phyloP scores from a whole-genome alignment of 2,113 vertebrate species.

The Lophius piscatorius region DNA sequence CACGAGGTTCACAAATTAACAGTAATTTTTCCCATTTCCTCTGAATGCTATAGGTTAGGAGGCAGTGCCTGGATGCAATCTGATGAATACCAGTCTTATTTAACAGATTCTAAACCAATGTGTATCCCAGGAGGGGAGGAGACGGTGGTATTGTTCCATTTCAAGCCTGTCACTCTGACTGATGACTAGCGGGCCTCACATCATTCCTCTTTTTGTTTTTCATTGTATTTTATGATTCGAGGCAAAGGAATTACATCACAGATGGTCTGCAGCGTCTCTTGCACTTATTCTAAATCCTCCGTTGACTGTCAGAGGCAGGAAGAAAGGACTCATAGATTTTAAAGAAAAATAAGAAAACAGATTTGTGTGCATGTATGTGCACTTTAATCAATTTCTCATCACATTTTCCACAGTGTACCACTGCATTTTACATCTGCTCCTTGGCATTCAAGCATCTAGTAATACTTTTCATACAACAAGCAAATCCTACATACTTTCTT shows the following conservation, averaged over 20 bases:
- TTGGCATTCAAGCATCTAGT: slow-evolving; percentile 15
- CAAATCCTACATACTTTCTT: slow-evolving; percentile 22
- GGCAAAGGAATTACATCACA: slow-evolving; percentile 65
- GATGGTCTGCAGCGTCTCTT: slow-evolving; percentile 36
- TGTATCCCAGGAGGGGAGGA: slow-evolving; percentile 68
- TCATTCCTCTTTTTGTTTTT: slow-evolving; percentile 64
- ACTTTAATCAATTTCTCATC: slow-evolving; percentile 13
- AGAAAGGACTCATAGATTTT: slow-evolving; percentile 4
- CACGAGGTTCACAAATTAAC: slow-evolving; percentile 39
- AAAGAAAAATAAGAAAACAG: slow-evolving; percentile 4
- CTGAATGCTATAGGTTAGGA: slow-evolving; percentile 58
- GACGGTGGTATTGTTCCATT: slow-evolving; percentile 73
- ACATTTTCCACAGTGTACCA: slow-evolving; percentile 13
- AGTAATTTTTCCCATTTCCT: slow-evolving; percentile 50
- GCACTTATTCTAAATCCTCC: slow-evolving; percentile 58
- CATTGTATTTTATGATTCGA: slow-evolving; percentile 74
- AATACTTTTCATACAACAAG: slow-evolving; percentile 18
- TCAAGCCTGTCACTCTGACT: slow-evolving; percentile 76
- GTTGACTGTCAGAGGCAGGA: slow-evolving; percentile 44
- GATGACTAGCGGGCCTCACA: slow-evolving; percentile 69
- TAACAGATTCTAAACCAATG: slow-evolving; percentile 67
- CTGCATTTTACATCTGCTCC: slow-evolving; percentile 2
- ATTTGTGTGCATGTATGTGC: neutral
- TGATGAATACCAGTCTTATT: slow-evolving; percentile 70
- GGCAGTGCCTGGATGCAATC: slow-evolving; percentile 39